Conservation (phyloP, 2,113 vertebrate species). For the Globicephala melas region DNA sequence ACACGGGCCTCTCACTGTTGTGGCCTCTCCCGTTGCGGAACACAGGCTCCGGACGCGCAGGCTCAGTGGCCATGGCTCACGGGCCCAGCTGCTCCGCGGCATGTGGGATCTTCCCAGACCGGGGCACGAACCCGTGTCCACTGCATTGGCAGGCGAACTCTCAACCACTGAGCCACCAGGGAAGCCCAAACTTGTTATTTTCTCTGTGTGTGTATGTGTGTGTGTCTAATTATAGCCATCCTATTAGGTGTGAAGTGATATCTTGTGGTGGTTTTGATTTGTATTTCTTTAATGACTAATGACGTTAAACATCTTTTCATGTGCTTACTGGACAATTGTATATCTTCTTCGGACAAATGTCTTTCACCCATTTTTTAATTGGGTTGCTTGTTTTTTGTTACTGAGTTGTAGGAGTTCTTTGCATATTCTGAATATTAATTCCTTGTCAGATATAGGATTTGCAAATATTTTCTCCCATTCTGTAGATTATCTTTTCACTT, state of each 20-base stretch:
- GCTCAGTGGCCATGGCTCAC: too few species aligned
- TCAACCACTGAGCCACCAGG: too few species aligned
- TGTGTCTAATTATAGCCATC: not conserved
- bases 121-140: too few species aligned
- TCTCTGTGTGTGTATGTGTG: not conserved
- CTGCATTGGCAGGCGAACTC: too few species aligned
- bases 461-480: not conserved
- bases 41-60: too few species aligned
- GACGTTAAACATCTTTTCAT: not conserved
- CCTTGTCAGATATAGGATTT: not conserved
- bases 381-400: not conserved
- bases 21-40: too few species aligned
- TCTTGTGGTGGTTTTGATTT: not conserved
- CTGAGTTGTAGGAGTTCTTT: not conserved
- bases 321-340: not conserved
- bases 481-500: not conserved
- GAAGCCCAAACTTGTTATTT: not conserved
- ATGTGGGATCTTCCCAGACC: too few species aligned
- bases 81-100: too few species aligned
- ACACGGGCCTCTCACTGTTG: too few species aligned
- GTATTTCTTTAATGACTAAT: not conserved
- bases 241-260: not conserved
- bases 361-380: not conserved
- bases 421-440: not conserved
- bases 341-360: slow-evolving; percentile 11